These are phyloP conservation scores for Rynchops niger DNA, from an alignment of 2,113 vertebrate species.

Conservation along the genomic window DNA sequence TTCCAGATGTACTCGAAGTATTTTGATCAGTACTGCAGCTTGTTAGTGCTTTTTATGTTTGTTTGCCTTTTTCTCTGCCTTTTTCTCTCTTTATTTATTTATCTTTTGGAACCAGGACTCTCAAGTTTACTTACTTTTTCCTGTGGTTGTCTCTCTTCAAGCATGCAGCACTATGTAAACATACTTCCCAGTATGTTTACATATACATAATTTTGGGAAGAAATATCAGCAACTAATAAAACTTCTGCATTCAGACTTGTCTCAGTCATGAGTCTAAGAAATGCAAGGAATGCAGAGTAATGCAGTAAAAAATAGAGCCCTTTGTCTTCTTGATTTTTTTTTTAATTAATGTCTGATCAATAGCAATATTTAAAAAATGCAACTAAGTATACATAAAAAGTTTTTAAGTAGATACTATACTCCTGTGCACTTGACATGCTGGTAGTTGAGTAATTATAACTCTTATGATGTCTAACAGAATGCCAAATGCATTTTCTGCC, in stretches of 20 bases:
- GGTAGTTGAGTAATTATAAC: neutral
- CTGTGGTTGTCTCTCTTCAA: neutral
- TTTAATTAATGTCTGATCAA: conserved; percentile 35
- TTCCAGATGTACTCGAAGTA: neutral
- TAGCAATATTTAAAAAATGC: conserved; percentile 27
- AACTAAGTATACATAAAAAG: conserved; percentile 31
- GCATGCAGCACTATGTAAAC: neutral
- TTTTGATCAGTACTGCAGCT: neutral
- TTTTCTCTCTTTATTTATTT: neutral
- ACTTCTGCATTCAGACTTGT: neutral
- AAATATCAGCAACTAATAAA: neutral
- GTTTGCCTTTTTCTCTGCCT: neutral
- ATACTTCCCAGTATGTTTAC: neutral
- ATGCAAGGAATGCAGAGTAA: neutral
- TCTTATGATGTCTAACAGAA: neutral
- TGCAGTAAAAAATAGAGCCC: neutral
- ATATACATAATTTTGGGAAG: neutral
- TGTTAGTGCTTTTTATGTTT: neutral
- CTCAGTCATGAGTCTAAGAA: neutral
- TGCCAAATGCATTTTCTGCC: neutral
- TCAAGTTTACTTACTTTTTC: neutral
- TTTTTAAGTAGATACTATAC: neutral
- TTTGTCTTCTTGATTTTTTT: neutral
- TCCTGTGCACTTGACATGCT: conserved; percentile 35
- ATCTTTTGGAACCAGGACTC: neutral